Evolutionary conservation across 1,140 invertebrate genomes (phyloP), one percentile per base, ranked within the genome.

Genomic region (Drosophila truncata): DNA sequence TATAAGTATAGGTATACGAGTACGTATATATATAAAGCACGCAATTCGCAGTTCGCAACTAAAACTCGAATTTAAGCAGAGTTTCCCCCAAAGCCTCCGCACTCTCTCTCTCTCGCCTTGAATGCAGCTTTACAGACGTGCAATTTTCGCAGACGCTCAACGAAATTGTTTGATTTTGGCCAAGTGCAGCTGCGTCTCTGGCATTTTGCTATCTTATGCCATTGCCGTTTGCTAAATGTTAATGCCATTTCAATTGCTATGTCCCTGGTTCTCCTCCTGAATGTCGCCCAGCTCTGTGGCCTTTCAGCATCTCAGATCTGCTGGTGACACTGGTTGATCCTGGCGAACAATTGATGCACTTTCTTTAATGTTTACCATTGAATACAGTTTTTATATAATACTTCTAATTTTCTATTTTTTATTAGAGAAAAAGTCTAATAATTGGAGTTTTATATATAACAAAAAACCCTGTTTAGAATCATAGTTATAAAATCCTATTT

Each of bases 141-240:
- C 83, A 80, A 80, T 82, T 86, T 79, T 79, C 77, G 31, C 66
- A 79, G 66, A 83, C 77, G 78, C 74, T 88, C 71, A 73, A 88
- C 57, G 60, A 70, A 88, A 84, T 84, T 79, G 84, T 81, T 90
- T 88, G 85, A 90, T 81, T 88, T 84, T 66, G 77, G 77, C 72
- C 85, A 90, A 88, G 49, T 88, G 85, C 84, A 88, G 84, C 85
- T 88, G 84, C 85, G 77, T 84, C 85, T 80, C 70, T 79, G 47
- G 82, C 57, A 84, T 83, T 77, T 63, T 77, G 61, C 69, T 88
- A 90, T 84, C 83, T 88, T 77, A 62, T 74, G 77, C 72, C 77
- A 88, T 75, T 78, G 69, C 83, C 80, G 80, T 88, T 88, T 88
- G 85, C 85, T 88, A 88, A 88, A 88, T 88, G 85, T 90, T 88